Evolutionary conservation across 2,888 invertebrate genomes (phyloP).

Genomic region (Ditula angustiorana): DNA sequence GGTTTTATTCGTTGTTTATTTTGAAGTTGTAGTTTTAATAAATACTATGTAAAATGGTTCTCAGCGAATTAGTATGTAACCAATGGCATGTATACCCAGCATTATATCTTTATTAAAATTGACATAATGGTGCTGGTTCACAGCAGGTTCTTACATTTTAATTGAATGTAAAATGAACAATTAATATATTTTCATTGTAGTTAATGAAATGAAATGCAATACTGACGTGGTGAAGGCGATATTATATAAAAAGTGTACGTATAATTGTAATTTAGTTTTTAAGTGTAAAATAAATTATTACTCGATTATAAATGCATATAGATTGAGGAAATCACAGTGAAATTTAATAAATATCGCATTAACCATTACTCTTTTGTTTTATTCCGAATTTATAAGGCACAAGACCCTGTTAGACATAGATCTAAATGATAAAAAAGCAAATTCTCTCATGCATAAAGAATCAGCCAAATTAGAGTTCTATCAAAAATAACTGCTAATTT

Average conservation of each 20-base stretch:
- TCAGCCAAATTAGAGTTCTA: no score
- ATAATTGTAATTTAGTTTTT: slow-evolving; percentile 69
- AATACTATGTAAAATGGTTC: no score
- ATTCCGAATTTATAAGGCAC: slow-evolving; percentile 22
- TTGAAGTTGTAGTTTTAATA: no score
- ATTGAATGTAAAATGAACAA: slow-evolving; percentile 31
- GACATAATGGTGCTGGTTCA: slow-evolving; percentile 28
- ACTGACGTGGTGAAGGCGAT: slow-evolving; percentile 69
- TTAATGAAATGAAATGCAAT: slow-evolving; percentile 70
- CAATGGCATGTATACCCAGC: background rate
- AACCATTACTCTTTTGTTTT: slow-evolving; percentile 67
- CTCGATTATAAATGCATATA: slow-evolving; percentile 78
- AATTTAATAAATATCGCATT: slow-evolving; percentile 85
- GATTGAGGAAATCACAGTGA: slow-evolving; percentile 82
- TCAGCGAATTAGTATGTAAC: background rate
- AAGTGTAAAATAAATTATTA: slow-evolving; percentile 84
- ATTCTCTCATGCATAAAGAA: no score
- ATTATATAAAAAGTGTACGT: slow-evolving; percentile 61
- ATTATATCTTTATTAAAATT: background rate
- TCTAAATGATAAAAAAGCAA: no score
- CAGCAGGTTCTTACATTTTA: slow-evolving; percentile 35
- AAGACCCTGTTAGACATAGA: no score
- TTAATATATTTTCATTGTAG: slow-evolving; percentile 72
- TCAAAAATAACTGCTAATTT: no score
- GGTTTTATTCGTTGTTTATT: no score